A percentile compares a stretch with the other conserved stretches of the same genome.
phyloP scores from a whole-genome alignment of 2,888 invertebrate species.

The Ophioninae sp. region DNA sequence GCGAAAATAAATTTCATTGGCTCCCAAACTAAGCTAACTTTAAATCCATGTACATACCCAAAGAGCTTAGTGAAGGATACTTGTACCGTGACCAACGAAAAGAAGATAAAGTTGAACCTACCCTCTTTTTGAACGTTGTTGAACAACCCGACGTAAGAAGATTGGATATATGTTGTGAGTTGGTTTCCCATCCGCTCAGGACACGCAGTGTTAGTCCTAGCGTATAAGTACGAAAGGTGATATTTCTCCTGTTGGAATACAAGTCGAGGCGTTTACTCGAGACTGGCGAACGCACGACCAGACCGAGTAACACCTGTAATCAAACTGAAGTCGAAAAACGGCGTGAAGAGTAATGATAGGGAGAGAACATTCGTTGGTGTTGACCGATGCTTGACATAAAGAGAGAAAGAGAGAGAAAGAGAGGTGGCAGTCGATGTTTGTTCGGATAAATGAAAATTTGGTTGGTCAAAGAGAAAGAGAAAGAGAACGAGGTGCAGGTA shows the following conservation, averaged over 20 bases:
- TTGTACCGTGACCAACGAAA: background rate
- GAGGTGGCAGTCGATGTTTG: slow-evolving; percentile 64
- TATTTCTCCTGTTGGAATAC: slow-evolving; percentile 2
- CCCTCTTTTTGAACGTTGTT: slow-evolving; percentile 18
- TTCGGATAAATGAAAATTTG: slow-evolving; percentile 64
- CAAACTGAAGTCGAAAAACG: slow-evolving; percentile 78
- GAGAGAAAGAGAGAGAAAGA: slow-evolving; percentile 62
- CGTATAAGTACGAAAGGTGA: background rate
- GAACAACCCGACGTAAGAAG: slow-evolving; percentile 2
- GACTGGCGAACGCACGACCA: slow-evolving; percentile 57
- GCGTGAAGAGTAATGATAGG: slow-evolving; percentile 74
- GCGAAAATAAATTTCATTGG: too few relatives aligned
- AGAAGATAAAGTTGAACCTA: slow-evolving; percentile 7
- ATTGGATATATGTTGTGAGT: slow-evolving; percentile 17
- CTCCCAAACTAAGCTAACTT: too few relatives aligned
- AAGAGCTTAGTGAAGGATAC: background rate
- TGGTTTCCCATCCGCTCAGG: slow-evolving; percentile 52
- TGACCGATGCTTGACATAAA: slow-evolving; percentile 24
- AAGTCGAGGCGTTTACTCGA: slow-evolving; percentile 29
- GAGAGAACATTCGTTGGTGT: slow-evolving; percentile 60
- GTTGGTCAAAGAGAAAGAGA: slow-evolving; percentile 52
- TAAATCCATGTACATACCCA: background rate
- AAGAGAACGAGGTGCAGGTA: background rate
- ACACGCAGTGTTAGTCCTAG: background rate
- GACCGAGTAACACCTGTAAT: slow-evolving; percentile 78